These are phyloP conservation scores for Argyresthia goedartella DNA, from an alignment of 2,888 invertebrate genomes.

Conservation along the genomic window DNA sequence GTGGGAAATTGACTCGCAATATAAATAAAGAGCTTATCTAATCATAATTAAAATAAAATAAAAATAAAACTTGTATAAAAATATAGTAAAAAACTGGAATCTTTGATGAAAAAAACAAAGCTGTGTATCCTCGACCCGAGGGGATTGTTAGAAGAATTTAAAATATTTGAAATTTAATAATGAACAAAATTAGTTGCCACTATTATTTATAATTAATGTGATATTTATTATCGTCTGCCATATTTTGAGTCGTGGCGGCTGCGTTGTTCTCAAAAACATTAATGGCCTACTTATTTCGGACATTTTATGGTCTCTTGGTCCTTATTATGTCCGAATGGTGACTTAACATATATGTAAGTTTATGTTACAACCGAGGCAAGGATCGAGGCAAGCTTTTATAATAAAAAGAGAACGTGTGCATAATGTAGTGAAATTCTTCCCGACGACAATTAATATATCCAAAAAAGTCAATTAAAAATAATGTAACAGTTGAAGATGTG, in stretches of 20 bases:
- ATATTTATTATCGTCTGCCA: conserved; percentile 15
- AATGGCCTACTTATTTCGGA: conserved; percentile 20
- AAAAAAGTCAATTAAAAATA: too few species aligned
- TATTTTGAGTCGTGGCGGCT: conserved; percentile 7
- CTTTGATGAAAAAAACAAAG: background rate
- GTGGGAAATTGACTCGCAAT: too few species aligned
- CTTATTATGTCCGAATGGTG: too few species aligned
- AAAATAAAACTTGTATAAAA: too few species aligned
- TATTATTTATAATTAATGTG: conserved; percentile 28
- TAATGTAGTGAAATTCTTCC: too few species aligned
- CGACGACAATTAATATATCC: too few species aligned
- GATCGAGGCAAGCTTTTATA: too few species aligned
- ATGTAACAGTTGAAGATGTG: too few species aligned
- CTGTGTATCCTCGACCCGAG: background rate
- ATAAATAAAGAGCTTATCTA: too few species aligned
- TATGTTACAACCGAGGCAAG: background rate
- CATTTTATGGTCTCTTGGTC: conserved; percentile 15
- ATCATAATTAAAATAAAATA: too few species aligned
- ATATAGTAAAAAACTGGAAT: background rate
- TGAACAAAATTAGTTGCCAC: conserved; percentile 25
- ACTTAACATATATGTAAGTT: background rate
- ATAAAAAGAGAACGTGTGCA: too few species aligned
- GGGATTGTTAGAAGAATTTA: background rate
- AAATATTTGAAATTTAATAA: conserved; percentile 24
- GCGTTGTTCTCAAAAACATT: conserved; percentile 1